Base-by-base conservation (phyloP, 2,888 invertebrate species). In the Sesia bembeciformis region DNA sequence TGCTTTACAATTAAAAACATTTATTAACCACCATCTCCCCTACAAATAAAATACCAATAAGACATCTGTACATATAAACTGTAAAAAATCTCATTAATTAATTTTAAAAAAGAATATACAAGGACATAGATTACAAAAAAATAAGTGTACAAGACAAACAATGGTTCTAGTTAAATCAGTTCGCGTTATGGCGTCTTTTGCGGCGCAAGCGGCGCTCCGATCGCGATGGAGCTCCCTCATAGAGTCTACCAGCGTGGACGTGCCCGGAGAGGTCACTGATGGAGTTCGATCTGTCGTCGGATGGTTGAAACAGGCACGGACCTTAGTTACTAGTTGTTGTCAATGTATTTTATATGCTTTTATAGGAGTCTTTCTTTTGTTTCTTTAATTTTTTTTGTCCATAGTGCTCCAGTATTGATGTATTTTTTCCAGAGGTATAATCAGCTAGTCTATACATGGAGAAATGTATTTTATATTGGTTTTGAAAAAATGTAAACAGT, bases 201-300 rank as follows among this genome's bases (percentile, higher is more conserved):
- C 93, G 63, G 92, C 93, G 63, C 93, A 93, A 72, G 92, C 94
- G 55, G 93, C 94, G 54, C 84, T 94, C 60, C 90, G 94, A 62
- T 92, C 93, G 46, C 92, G 93, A 64, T 94, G 94, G 93, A 93
- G 93, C 68, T 93, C 93, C 60, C 89, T 94, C 70, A 93, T 94
- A 63, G 94, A 94, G 75, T 92, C 93, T 52, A 92, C 93, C 60
- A 91, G 91, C 62, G 91, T 93, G 60, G 93, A 94, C 70, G 91
- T 94, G 53, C 90, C 90, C 0, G 89, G 90, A 1, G 93, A 93
- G 73, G 93, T 93, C 56, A 91, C 93, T 7, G 94, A 92, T 66
- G 93, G 94, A 72, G 93, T 95, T 66, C 91, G 93, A 63, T 94
- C 94, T 66, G 94, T 94, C 72, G 94, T 94, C 62, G 94, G 94